Evolutionary conservation across 2,888 invertebrate genomes (phyloP).

Genomic region (Beris morrisii): DNA sequence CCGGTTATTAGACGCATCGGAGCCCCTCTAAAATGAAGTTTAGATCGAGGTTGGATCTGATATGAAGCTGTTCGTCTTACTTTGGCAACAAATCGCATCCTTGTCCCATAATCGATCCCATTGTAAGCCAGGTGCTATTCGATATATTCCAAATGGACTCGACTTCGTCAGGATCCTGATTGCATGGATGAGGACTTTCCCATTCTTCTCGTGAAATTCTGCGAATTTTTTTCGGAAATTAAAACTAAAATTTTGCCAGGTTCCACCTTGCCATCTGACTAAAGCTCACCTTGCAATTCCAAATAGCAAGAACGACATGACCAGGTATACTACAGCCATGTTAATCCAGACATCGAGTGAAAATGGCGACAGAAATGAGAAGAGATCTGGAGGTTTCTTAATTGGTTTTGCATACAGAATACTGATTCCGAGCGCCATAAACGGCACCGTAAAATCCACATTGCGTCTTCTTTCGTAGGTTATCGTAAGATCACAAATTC

Average conservation of each 20-base stretch:
- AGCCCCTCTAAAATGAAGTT: constrained; percentile 62
- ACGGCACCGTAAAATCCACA: constrained; percentile 92
- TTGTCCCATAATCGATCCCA: constrained; percentile 90
- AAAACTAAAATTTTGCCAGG: constrained; percentile 5
- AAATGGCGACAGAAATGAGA: constrained; percentile 83
- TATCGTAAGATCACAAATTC: constrained; percentile 89
- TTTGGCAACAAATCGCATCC: constrained; percentile 91
- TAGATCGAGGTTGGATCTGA: neutral
- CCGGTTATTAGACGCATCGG: constrained; percentile 77
- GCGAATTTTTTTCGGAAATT: constrained; percentile 40
- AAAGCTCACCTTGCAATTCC: constrained; percentile 66
- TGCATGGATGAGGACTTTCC: constrained; percentile 92
- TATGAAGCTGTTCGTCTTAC: constrained; percentile 56
- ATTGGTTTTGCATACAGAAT: constrained; percentile 77
- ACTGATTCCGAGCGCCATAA: constrained; percentile 89
- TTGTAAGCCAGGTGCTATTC: constrained; percentile 94
- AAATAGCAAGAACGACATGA: constrained; percentile 76
- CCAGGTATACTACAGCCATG: constrained; percentile 78
- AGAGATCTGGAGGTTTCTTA: constrained; percentile 75
- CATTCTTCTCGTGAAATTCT: constrained; percentile 89
- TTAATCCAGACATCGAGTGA: constrained; percentile 82
- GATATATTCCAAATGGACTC: constrained; percentile 87
- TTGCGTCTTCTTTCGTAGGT: constrained; percentile 80
- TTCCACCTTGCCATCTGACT: neutral
- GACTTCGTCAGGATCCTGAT: constrained; percentile 78